Evolutionary conservation across 2,888 invertebrate genomes (phyloP).

Genomic region (Synanthedon formicaeformis): DNA sequence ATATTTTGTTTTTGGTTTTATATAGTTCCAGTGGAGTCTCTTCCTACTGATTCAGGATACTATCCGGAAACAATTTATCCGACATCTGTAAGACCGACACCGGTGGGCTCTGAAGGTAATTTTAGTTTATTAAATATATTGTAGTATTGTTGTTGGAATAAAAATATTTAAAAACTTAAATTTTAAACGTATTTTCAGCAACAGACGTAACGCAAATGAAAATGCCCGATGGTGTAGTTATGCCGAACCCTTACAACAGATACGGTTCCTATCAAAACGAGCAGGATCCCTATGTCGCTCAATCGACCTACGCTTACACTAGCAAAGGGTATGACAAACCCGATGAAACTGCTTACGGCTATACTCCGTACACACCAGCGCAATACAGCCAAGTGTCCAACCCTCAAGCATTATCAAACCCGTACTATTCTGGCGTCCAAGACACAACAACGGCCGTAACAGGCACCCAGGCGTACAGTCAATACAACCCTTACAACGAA

Average conservation of each 20-base stretch:
- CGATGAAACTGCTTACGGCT: conserved; percentile 30
- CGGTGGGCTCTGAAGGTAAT: conserved; percentile 78
- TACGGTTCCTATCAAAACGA: conserved; percentile 35
- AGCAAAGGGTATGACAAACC: conserved; percentile 37
- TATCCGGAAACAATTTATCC: conserved; percentile 66
- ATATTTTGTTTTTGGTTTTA: not conserved
- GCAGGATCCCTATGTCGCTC: conserved; percentile 26
- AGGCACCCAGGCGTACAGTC: conserved; percentile 35
- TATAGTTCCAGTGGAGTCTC: conserved; percentile 32
- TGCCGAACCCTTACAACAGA: conserved; percentile 40
- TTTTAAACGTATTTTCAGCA: conserved; percentile 28
- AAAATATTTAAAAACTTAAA: not conserved
- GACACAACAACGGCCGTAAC: conserved; percentile 35
- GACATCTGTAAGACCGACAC: conserved; percentile 76
- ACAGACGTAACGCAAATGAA: conserved; percentile 44
- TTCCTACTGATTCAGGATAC: conserved; percentile 36
- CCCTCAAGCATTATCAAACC: conserved; percentile 41
- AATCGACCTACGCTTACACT: conserved; percentile 30
- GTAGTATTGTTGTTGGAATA: not conserved
- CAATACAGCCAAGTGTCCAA: conserved; percentile 38
- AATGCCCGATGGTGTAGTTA: conserved; percentile 47
- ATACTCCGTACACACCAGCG: conserved; percentile 44
- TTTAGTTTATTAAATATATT: not conserved
- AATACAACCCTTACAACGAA: conserved; percentile 16
- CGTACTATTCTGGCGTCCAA: conserved; percentile 45